phyloP scores from a whole-genome alignment of 2,113 vertebrate genomes.

The Etheostoma spectabile region DNA sequence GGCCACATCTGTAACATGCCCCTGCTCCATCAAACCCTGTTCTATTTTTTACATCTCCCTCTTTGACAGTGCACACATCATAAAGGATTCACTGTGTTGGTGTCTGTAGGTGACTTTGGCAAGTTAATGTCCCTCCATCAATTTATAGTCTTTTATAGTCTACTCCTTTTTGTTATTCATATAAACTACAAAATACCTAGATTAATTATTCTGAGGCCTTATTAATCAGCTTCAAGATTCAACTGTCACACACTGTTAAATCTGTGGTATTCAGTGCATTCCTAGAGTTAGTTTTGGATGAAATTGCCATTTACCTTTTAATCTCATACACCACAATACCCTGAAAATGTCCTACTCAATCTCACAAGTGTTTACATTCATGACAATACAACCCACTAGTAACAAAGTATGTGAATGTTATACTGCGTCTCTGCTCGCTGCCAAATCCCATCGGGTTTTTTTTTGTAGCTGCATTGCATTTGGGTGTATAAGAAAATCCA shows the following conservation, averaged over 20 bases:
- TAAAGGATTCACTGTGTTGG: background rate
- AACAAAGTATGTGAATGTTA: background rate
- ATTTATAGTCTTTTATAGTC: background rate
- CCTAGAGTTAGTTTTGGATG: background rate
- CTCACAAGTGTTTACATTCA: background rate
- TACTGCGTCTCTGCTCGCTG: too few relatives aligned
- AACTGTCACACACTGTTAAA: background rate
- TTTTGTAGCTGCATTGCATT: background rate
- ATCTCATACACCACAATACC: background rate
- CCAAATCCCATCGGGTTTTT: background rate
- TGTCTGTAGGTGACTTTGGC: background rate
- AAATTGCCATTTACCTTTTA: background rate
- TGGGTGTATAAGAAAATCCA: background rate
- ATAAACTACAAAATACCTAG: background rate
- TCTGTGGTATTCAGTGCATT: too few relatives aligned
- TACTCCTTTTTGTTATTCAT: background rate
- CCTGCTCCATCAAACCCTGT: background rate
- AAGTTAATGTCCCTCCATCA: background rate
- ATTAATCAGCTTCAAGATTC: background rate
- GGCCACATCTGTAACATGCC: background rate
- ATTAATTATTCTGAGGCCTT: background rate
- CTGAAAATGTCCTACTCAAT: background rate
- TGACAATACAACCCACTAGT: background rate
- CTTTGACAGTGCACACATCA: background rate
- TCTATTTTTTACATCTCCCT: background rate